These are phyloP conservation scores for Merodon equestris DNA, from an alignment of 2,888 invertebrate species.

Conservation along the genomic window DNA sequence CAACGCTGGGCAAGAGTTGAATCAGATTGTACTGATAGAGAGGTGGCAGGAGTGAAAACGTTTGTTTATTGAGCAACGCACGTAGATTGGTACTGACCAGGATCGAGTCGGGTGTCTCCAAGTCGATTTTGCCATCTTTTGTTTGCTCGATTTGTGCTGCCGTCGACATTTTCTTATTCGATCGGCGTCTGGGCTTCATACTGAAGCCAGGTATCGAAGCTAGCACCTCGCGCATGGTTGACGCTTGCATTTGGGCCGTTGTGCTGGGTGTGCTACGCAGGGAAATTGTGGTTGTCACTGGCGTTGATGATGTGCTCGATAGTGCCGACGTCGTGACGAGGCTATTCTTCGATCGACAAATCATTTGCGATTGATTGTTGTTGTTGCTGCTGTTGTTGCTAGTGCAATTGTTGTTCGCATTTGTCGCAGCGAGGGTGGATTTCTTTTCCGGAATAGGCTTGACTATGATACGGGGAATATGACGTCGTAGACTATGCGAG, in stretches of 20 bases:
- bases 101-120: slow-evolving; percentile 97
- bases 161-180: slow-evolving; percentile 91
- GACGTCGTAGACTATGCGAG: slow-evolving; percentile 83
- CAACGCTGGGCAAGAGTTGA: slow-evolving; percentile 94
- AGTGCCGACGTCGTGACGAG: slow-evolving; percentile 40
- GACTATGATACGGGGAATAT: slow-evolving; percentile 88
- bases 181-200: slow-evolving; percentile 85
- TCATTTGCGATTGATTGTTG: slow-evolving; percentile 47
- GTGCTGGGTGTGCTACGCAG: slow-evolving; percentile 75
- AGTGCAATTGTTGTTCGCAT: too few relatives aligned
- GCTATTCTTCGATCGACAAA: slow-evolving; percentile 49
- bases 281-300: slow-evolving; percentile 73
- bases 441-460: slow-evolving; percentile 84
- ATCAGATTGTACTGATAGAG: slow-evolving; percentile 95
- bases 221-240: slow-evolving; percentile 92
- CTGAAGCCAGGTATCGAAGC: slow-evolving; percentile 94
- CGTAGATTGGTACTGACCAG: slow-evolving; percentile 94
- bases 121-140: slow-evolving; percentile 95
- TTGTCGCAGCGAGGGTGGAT: slow-evolving; percentile 68
- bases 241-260: slow-evolving; percentile 79
- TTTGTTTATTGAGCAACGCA: slow-evolving; percentile 93
- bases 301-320: slow-evolving; percentile 58
- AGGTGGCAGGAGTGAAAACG: slow-evolving; percentile 91
- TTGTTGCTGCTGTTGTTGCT: too few relatives aligned
- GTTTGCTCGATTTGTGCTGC: slow-evolving; percentile 96